Evolutionary conservation across 1,140 invertebrate genomes (phyloP).

Genomic region (Drosophila biarmipes): DNA sequence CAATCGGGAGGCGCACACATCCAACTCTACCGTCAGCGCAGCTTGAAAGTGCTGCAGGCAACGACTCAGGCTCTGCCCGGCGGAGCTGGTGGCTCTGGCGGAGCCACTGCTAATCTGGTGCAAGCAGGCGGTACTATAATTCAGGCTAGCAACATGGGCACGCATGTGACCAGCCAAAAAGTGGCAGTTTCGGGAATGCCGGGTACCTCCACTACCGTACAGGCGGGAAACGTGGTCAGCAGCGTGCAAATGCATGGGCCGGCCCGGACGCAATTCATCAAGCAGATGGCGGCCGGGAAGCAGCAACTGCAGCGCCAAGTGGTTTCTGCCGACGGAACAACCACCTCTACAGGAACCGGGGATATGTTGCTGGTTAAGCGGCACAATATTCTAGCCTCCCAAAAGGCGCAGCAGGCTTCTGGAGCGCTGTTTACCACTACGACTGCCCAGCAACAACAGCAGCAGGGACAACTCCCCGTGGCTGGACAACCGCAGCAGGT

Average conservation of each 20-base stretch:
- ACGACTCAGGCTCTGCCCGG: slow-evolving; percentile 30
- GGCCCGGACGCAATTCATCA: slow-evolving; percentile 80
- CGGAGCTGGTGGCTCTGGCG: slow-evolving; percentile 20
- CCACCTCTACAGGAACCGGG: slow-evolving; percentile 35
- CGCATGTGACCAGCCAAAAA: slow-evolving; percentile 80
- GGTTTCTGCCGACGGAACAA: slow-evolving; percentile 87
- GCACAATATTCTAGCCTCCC: slow-evolving; percentile 86
- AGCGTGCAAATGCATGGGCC: slow-evolving; percentile 75
- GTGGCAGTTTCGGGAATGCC: slow-evolving; percentile 80
- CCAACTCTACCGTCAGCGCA: slow-evolving; percentile 85
- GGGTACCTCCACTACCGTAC: slow-evolving; percentile 51
- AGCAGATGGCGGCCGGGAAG: slow-evolving; percentile 82
- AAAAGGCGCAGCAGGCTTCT: slow-evolving; percentile 85
- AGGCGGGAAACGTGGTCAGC: slow-evolving; percentile 68
- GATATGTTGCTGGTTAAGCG: slow-evolving; percentile 90
- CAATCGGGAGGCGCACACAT: slow-evolving; percentile 84
- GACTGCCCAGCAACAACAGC: slow-evolving; percentile 50
- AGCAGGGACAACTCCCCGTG: slow-evolving; percentile 61
- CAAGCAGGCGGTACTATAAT: slow-evolving; percentile 70
- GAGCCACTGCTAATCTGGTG: slow-evolving; percentile 39
- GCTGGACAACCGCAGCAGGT: slow-evolving; percentile 64
- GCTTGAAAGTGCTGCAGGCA: slow-evolving; percentile 84
- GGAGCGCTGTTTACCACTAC: slow-evolving; percentile 74
- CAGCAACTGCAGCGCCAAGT: slow-evolving; percentile 86
- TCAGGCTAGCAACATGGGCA: slow-evolving; percentile 66